These are phyloP conservation scores for Callithrix jacchus DNA, from an alignment of 2,113 vertebrate species.

Conservation along the genomic window DNA sequence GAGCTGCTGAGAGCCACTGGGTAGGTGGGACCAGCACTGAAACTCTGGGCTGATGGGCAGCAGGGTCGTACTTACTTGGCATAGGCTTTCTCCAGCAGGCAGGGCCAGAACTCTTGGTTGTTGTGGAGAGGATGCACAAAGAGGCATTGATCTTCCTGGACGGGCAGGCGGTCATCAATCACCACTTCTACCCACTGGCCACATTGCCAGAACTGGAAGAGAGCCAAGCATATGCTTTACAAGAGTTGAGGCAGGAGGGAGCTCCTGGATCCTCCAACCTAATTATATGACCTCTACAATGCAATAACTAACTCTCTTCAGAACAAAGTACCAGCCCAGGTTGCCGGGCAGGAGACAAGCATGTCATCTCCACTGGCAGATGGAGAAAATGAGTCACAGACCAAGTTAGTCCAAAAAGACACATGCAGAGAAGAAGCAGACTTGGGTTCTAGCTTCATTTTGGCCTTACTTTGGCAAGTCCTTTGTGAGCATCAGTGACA, in stretches of 20 bases:
- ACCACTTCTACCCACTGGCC: conserved; percentile 88
- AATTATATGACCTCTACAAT: too few relatives aligned
- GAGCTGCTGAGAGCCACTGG: neutral
- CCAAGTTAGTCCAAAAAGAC: neutral
- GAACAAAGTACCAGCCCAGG: neutral
- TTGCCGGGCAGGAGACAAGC: neutral
- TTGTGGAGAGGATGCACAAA: conserved; percentile 82
- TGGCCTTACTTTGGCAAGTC: neutral
- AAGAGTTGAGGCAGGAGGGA: neutral
- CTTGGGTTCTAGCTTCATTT: neutral
- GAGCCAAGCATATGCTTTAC: neutral
- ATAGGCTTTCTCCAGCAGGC: conserved; percentile 95
- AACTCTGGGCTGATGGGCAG: neutral
- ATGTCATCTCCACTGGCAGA: neutral
- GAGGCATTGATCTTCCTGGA: conserved; percentile 65
- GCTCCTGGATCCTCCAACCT: neutral
- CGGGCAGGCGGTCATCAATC: conserved; percentile 85
- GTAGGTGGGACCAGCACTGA: neutral
- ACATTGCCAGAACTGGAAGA: conserved; percentile 86
- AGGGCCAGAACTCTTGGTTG: conserved; percentile 94
- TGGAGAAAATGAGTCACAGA: neutral
- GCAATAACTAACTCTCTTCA: neutral
- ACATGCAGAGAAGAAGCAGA: neutral
- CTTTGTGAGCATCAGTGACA: neutral
- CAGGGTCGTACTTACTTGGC: conserved; percentile 88